A percentile compares a stretch with the other conserved stretches of the same genome.
Evolutionary conservation across 2,888 invertebrate species (phyloP).

Genomic region (Koerneria pararmatus): DNA sequence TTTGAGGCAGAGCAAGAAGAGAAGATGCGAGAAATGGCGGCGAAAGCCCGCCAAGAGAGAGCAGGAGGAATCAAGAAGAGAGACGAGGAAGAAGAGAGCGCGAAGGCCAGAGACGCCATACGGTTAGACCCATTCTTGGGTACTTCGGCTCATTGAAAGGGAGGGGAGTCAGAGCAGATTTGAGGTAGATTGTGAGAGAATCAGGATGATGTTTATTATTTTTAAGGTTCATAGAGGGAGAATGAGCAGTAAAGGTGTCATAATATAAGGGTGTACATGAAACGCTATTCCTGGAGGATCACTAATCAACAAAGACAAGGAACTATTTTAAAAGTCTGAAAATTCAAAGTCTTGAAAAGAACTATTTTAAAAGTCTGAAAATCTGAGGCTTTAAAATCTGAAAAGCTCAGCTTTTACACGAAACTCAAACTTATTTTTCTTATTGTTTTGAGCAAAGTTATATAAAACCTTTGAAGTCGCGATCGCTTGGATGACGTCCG

Average conservation of each 20-base stretch:
- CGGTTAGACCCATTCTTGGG: no score
- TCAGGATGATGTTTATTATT: neutral
- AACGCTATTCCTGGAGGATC: no score
- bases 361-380: no score
- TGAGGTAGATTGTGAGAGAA: neutral
- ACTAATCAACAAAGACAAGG: no score
- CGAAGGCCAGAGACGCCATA: constrained; percentile 78
- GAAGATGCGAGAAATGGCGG: constrained; percentile 83
- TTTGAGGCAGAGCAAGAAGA: constrained; percentile 67
- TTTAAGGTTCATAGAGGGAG: no score
- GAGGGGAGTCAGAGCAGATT: neutral
- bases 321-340: no score
- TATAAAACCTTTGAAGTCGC: constrained; percentile 28
- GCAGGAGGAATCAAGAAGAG: constrained; percentile 27
- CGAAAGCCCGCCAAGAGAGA: constrained; percentile 72
- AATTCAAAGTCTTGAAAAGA: no score
- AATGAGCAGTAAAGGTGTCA: no score
- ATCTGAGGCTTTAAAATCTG: no score
- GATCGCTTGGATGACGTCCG: constrained; percentile 56
- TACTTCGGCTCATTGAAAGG: no score
- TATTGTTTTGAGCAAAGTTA: neutral
- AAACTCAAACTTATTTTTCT: constrained; percentile 37
- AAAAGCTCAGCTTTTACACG: no score
- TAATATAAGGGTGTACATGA: no score
- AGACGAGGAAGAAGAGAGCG: constrained; percentile 67